Conservation (phyloP, 2,888 invertebrate genomes). For the Cataglyphis cursor region DNA sequence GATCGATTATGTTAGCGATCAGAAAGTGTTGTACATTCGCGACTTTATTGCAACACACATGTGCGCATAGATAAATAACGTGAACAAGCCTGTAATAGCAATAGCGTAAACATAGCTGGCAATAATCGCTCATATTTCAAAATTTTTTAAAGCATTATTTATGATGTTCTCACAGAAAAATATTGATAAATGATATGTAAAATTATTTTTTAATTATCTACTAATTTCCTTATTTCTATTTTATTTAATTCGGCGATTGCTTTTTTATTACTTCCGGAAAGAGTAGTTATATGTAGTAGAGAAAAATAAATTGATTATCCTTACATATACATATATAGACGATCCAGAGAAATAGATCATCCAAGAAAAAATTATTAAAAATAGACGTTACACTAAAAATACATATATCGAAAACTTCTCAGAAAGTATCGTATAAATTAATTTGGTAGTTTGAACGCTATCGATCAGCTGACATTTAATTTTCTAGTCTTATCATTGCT, state of each 20-base stretch:
- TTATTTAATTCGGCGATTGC: background rate
- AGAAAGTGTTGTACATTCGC: background rate
- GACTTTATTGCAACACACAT: background rate
- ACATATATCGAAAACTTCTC: background rate
- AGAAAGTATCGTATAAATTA: background rate
- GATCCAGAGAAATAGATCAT: background rate
- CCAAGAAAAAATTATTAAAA: background rate
- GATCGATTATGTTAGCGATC: background rate
- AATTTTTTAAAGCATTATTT: background rate
- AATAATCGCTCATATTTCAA: background rate
- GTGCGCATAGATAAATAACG: background rate
- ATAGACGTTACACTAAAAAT: slow-evolving; percentile 11
- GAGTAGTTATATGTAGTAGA: background rate
- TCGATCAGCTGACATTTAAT: slow-evolving; percentile 6
- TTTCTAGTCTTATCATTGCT: slow-evolving; percentile 8
- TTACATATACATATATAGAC: too few relatives aligned
- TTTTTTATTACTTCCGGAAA: background rate
- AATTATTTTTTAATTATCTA: background rate
- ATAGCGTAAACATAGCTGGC: background rate
- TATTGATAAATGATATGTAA: background rate
- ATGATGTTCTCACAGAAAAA: background rate
- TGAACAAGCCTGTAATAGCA: background rate
- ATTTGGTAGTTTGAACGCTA: background rate
- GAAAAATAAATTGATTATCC: background rate
- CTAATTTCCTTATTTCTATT: background rate